Evolutionary conservation across 2,113 vertebrate genomes (phyloP).

Genomic region (Ellobius talpinus): DNA sequence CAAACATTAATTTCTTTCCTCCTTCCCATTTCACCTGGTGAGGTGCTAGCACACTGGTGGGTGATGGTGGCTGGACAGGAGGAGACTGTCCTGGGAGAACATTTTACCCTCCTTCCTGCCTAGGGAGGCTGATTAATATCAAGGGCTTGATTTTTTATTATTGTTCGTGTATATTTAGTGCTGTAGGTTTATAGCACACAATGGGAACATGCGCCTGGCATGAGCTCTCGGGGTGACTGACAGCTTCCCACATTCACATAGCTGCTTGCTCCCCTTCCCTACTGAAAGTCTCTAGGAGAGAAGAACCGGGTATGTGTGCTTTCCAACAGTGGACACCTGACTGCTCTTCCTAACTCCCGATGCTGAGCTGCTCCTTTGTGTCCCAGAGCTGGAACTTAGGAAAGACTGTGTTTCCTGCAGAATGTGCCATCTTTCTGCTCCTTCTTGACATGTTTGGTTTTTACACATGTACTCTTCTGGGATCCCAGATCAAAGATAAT

Average conservation of each 20-base stretch:
- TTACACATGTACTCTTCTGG: neutral
- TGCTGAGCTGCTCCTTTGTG: neutral
- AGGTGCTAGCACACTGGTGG: constrained; percentile 43
- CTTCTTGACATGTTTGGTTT: constrained; percentile 19
- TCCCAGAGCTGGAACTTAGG: constrained; percentile 56
- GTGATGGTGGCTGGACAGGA: neutral
- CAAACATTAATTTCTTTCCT: neutral
- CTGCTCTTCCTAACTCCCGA: constrained; percentile 37
- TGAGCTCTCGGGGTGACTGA: constrained; percentile 28
- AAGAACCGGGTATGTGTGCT: constrained; percentile 5
- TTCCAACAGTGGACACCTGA: neutral
- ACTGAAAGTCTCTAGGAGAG: constrained; percentile 27
- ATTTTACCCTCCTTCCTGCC: neutral
- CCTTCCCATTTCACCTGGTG: constrained; percentile 6
- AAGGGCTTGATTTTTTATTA: constrained; percentile 69
- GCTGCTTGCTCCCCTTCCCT: constrained; percentile 38
- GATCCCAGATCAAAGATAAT: constrained; percentile 67
- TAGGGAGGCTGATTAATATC: constrained; percentile 17
- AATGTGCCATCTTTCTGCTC: neutral
- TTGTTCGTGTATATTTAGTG: neutral
- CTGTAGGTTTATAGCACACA: constrained; percentile 9
- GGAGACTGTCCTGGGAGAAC: neutral
- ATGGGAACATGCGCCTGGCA: constrained; percentile 8
- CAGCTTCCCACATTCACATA: neutral
- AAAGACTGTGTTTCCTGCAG: constrained; percentile 35